phyloP scores from a whole-genome alignment of 2,797 vertebrate genomes.

The Centroberyx gerrardi region DNA sequence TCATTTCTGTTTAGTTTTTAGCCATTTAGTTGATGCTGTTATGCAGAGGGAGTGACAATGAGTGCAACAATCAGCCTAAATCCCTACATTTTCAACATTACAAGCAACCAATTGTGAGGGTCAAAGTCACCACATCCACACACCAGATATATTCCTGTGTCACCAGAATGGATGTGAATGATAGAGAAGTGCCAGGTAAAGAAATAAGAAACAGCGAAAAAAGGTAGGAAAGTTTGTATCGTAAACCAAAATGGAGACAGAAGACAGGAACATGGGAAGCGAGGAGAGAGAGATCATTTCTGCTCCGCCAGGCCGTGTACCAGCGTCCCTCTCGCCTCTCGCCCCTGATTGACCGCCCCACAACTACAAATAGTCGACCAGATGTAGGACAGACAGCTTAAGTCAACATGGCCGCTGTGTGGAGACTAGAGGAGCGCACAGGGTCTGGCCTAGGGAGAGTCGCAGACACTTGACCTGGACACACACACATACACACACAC shows the following conservation, averaged over 20 bases:
- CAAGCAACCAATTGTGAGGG: neutral
- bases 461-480: slow-evolving; percentile 1
- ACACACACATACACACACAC: slow-evolving; percentile 7
- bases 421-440: neutral
- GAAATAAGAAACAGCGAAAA: neutral
- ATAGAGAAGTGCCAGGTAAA: neutral
- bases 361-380: slow-evolving; percentile 41
- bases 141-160: neutral
- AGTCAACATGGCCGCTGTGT: slow-evolving; percentile 30
- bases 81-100: neutral
- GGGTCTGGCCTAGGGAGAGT: neutral
- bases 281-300: neutral
- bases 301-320: neutral
- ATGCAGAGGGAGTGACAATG: no score
- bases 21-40: neutral
- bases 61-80: neutral
- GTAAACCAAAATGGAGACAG: neutral
- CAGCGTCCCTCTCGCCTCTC: neutral
- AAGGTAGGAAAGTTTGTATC: no score
- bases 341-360: neutral
- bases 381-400: slow-evolving; percentile 34
- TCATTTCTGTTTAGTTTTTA: neutral
- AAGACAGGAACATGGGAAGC: neutral
- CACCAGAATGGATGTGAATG: neutral
- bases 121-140: neutral